Conservation (phyloP, 2,797 vertebrate species). For the Odontamblyopus rebecca region DNA sequence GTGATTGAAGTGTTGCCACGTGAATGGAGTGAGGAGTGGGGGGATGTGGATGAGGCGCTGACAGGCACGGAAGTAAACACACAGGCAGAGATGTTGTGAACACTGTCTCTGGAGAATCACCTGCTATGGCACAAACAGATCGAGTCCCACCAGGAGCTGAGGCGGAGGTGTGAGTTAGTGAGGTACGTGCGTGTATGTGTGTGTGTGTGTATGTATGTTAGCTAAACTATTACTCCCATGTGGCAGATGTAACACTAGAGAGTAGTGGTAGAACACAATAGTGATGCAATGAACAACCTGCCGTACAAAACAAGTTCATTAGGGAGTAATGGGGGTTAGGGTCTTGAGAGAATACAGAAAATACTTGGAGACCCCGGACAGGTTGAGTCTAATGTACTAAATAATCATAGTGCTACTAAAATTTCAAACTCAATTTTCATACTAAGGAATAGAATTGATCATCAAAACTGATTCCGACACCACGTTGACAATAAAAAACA, state of each 20-base stretch:
- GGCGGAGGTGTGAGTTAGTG: constrained; percentile 6
- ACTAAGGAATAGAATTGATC: too few species aligned
- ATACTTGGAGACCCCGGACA: background rate
- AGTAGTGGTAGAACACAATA: constrained; percentile 41
- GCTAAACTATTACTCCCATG: constrained; percentile 48
- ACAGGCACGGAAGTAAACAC: constrained; percentile 41
- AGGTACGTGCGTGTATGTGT: constrained; percentile 19
- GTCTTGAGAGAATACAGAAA: background rate
- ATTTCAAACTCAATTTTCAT: too few species aligned
- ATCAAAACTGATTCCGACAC: too few species aligned
- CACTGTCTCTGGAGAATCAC: constrained; percentile 55
- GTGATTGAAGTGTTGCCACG: constrained; percentile 6
- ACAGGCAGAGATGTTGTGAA: constrained; percentile 43
- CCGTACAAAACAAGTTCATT: constrained; percentile 40
- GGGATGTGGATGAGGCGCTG: constrained; percentile 13
- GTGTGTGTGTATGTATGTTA: constrained; percentile 35
- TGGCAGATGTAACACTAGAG: constrained; percentile 50
- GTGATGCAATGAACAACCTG: constrained; percentile 70
- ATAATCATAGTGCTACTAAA: too few species aligned
- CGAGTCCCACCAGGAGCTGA: constrained; percentile 43
- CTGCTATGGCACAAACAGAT: constrained; percentile 60
- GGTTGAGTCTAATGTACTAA: background rate
- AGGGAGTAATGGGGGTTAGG: background rate
- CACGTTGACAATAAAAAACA: too few species aligned
- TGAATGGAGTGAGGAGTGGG: background rate